Base-by-base conservation (phyloP, 2,888 invertebrate genomes). In the Nomada hirtipes region DNA sequence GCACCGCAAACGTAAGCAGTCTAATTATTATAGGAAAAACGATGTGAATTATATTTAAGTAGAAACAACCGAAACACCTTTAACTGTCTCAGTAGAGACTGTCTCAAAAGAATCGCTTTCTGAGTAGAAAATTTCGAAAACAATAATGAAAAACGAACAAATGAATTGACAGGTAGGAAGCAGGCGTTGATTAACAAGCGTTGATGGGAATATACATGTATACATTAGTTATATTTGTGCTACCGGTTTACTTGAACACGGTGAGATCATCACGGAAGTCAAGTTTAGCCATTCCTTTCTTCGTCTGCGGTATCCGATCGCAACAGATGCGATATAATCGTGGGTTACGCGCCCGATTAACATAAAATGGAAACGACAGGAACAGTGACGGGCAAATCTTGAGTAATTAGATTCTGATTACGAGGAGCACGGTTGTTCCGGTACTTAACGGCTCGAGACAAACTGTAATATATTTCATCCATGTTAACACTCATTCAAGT, bases 211-310 rank as follows among this genome's bases (percentile, higher is more conserved):
- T 60, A 60, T 47, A 47, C 13, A 13, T 15, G 0, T 47, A 47
- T 47, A 36, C 36, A 7, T 57, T 57, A 65, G 67, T 68, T 74
- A 64, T 64, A 73, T 83, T 76, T 74, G 71, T 71, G 61, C 60
- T 57, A 57, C 52, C 63, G 53, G 52, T 68, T 74, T 67, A 76
- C 73, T 77, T 77, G 70, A 68, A 69, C 57, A 26, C 2, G 61
- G 74, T 81, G 83, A 83, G 83, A 81, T 83, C 83, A 83, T 81
- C 81, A 29, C 77, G 83, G 81, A 83, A 83, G 79, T 71, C 55
- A 57, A 70, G 59, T 68, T 76, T 69, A 71, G 63, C 63, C 50
- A 75, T 80, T 80, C 61, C 67, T 81, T 81, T 83, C 83, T 83
- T 83, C 71, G 53, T 63, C 65, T 73, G 23, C 44, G 60, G 52